Percentiles rank a stretch among this genome's conserved stretches.
These are phyloP conservation scores for Dinoponera quadriceps DNA, from an alignment of 1,140 invertebrate genomes.

Conservation along the genomic window DNA sequence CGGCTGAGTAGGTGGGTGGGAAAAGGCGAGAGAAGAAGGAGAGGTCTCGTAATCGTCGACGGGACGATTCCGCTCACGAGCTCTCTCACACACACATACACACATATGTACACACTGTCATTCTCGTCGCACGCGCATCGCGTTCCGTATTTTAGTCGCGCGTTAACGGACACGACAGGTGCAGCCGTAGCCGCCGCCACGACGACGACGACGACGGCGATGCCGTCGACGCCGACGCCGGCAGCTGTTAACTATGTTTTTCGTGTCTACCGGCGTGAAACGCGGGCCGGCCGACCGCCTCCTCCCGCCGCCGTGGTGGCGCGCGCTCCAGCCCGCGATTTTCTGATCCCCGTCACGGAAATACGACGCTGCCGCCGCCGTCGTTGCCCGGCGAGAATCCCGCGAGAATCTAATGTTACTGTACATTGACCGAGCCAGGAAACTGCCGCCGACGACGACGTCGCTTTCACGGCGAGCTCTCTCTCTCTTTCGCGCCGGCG, in stretches of 20 bases:
- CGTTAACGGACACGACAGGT: slow-evolving; percentile 79
- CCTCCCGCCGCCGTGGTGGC: slow-evolving; percentile 15
- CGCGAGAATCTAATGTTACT: slow-evolving; percentile 49
- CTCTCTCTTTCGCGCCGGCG: slow-evolving; percentile 6
- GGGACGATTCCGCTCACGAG: slow-evolving; percentile 52
- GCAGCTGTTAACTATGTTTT: slow-evolving; percentile 80
- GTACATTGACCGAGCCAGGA: slow-evolving; percentile 35
- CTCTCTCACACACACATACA: neutral
- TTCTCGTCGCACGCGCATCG: slow-evolving; percentile 33
- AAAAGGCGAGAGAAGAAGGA: neutral
- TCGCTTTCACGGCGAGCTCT: no score
- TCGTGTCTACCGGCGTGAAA: slow-evolving; percentile 78
- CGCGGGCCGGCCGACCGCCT: slow-evolving; percentile 51
- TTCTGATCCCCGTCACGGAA: slow-evolving; percentile 40
- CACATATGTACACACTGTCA: no score
- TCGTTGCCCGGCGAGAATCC: slow-evolving; percentile 33
- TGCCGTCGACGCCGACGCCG: neutral
- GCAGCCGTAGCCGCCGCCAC: slow-evolving; percentile 62
- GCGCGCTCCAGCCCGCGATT: slow-evolving; percentile 32
- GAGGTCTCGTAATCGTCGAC: slow-evolving; percentile 55
- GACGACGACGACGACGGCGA: neutral
- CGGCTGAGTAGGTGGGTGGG: neutral
- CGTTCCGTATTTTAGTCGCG: slow-evolving; percentile 80
- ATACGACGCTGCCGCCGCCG: slow-evolving; percentile 37
- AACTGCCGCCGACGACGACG: slow-evolving; percentile 16